phyloP scores from a whole-genome alignment of 2,113 vertebrate species.

The Gavia stellata region DNA sequence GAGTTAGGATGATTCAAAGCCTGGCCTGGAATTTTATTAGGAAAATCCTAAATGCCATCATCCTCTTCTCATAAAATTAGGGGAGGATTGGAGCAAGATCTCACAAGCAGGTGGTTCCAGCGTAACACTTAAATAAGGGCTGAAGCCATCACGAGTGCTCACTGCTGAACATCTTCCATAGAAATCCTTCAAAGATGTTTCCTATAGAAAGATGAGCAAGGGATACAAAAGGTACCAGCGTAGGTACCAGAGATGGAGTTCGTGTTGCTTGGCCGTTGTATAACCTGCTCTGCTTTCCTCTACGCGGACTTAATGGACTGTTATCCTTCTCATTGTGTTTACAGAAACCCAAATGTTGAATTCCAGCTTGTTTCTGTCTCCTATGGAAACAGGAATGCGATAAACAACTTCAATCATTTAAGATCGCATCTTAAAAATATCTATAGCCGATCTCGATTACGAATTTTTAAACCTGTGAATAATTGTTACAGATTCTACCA shows the following conservation, averaged over 20 bases:
- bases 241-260: not conserved
- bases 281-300: not conserved
- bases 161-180: not conserved
- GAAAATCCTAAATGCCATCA: not conserved
- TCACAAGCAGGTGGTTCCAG: not conserved
- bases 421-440: not conserved
- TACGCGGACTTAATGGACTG: fast-evolving
- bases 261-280: not conserved
- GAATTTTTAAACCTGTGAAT: not conserved
- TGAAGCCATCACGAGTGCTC: not conserved
- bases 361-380: not conserved
- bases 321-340: not conserved
- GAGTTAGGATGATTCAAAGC: not conserved
- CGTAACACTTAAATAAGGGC: not conserved
- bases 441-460: not conserved
- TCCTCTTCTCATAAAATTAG: not conserved
- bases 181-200: not conserved
- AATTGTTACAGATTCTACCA: not conserved
- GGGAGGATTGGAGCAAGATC: not conserved
- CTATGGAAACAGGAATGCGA: not conserved
- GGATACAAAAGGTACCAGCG: not conserved
- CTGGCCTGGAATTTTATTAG: not conserved
- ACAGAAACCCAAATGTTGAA: not conserved
- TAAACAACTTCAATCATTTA: not conserved
- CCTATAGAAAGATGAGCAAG: not conserved